Evolutionary conservation across 2,797 vertebrate genomes (phyloP).

Genomic region (Hippopotamyrus pictus): DNA sequence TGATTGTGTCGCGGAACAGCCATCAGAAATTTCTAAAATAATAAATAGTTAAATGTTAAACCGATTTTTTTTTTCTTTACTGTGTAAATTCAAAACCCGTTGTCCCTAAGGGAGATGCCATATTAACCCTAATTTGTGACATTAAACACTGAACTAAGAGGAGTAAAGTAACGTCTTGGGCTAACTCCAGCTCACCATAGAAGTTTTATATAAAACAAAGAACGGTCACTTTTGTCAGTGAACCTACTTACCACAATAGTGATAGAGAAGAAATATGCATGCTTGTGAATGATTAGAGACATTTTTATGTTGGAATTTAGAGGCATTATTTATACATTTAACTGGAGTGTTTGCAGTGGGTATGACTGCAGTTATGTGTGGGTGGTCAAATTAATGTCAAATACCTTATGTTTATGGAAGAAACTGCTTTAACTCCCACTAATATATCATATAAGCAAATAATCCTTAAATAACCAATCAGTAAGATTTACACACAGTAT

Average conservation of each 20-base stretch:
- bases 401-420: not conserved
- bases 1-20: not conserved
- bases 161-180: not conserved
- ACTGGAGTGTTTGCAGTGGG: not conserved
- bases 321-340: constrained; percentile 21
- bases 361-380: not conserved
- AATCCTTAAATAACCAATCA: not conserved
- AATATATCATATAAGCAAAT: not conserved
- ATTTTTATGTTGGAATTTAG: not conserved
- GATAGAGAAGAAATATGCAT: not conserved
- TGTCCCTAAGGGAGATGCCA: not conserved
- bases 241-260: constrained; percentile 13
- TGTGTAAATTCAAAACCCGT: not conserved
- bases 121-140: constrained; percentile 12
- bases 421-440: not conserved
- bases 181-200: not conserved
- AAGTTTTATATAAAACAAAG: not conserved
- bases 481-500: not conserved
- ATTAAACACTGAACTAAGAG: constrained; percentile 11
- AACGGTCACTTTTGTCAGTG: not conserved
- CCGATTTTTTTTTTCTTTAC: not conserved
- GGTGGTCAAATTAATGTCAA: not conserved
- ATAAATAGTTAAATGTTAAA: not conserved
- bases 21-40: not conserved
- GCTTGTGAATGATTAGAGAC: constrained; percentile 10